These are phyloP conservation scores for Loripinus fragilis DNA, from an alignment of 2,888 invertebrate genomes.

Conservation along the genomic window DNA sequence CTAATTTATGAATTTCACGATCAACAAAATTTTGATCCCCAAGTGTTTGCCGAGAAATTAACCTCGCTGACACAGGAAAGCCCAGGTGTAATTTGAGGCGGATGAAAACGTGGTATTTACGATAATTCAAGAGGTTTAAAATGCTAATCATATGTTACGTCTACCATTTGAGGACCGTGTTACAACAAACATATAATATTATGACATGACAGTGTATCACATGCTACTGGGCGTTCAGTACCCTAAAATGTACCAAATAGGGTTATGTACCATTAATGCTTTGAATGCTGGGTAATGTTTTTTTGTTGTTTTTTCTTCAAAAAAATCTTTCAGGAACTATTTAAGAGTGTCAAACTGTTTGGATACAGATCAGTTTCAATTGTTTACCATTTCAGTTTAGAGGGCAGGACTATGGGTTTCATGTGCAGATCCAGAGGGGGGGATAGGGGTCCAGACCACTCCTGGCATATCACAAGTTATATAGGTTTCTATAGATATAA, in stretches of 20 bases:
- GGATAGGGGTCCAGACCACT: too few relatives aligned
- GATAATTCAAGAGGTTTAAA: conserved; percentile 3
- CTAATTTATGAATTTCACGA: conserved; percentile 16
- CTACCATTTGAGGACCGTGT: neutral
- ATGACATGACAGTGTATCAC: neutral
- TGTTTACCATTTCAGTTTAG: too few relatives aligned
- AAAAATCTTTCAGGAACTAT: too few relatives aligned
- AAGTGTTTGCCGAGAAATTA: conserved; percentile 12
- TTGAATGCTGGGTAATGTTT: neutral
- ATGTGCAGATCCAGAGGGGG: too few relatives aligned
- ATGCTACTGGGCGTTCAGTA: too few relatives aligned
- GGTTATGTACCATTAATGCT: too few relatives aligned
- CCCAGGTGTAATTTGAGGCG: conserved; percentile 1
- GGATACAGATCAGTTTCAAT: too few relatives aligned
- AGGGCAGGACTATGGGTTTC: too few relatives aligned
- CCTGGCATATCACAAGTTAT: too few relatives aligned
- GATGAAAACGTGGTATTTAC: conserved; percentile 7
- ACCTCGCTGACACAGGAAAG: conserved; percentile 4
- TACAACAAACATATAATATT: neutral
- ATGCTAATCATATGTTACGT: conserved; percentile 1
- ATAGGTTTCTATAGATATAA: too few relatives aligned
- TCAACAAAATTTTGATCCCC: conserved; percentile 10
- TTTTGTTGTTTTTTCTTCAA: neutral
- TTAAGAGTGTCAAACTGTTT: too few relatives aligned
- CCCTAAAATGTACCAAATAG: too few relatives aligned